Conservation (phyloP, 2,113 vertebrate genomes). For the Euleptes europaea region DNA sequence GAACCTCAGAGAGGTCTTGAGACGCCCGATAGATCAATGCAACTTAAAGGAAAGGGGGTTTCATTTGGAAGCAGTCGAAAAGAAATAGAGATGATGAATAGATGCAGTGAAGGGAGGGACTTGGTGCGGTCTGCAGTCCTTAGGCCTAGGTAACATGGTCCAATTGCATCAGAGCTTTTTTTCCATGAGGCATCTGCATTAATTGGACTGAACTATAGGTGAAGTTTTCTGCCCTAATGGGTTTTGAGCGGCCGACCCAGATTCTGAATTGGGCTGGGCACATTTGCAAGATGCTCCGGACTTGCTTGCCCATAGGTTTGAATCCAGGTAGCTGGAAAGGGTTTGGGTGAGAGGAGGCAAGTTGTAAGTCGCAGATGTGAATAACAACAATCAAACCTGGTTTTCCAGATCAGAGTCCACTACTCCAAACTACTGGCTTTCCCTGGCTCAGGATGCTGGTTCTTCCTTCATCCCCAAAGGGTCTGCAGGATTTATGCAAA, state of each 20-base stretch:
- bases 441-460: not conserved
- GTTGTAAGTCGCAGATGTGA: too few relatives aligned
- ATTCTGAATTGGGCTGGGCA: not conserved
- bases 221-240: not conserved
- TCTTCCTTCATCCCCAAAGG: not conserved
- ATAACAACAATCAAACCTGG: too few relatives aligned
- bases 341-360: not conserved
- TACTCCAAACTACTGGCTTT: not conserved
- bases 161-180: not conserved
- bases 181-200: not conserved
- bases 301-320: not conserved
- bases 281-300: too few relatives aligned
- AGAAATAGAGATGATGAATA: not conserved
- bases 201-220: not conserved
- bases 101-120: not conserved
- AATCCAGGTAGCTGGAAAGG: not conserved
- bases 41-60: not conserved
- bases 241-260: too few relatives aligned
- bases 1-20: constrained; percentile 14
- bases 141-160: not conserved
- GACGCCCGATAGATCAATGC: not conserved
- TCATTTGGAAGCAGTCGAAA: constrained; percentile 16
- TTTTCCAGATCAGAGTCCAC: too few relatives aligned
- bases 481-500: not conserved
- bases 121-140: not conserved